phyloP scores from a whole-genome alignment of 2,888 invertebrate genomes.

The Chalcosyrphus nemorum region DNA sequence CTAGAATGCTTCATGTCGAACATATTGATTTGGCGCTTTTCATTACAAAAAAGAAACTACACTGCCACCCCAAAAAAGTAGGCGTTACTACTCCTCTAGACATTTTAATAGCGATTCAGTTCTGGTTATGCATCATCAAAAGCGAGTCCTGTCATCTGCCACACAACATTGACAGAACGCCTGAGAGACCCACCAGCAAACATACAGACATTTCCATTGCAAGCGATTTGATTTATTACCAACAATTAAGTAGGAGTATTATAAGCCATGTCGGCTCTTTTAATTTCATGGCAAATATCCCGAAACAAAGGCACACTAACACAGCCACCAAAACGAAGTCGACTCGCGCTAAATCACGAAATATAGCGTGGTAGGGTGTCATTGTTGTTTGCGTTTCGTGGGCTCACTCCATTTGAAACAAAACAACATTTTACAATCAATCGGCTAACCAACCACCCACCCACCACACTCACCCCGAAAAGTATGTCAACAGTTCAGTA shows the following conservation, averaged over 20 bases:
- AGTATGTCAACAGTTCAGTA: constrained; percentile 52
- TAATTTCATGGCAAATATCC: constrained; percentile 52
- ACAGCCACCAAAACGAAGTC: background rate
- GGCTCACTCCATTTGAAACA: background rate
- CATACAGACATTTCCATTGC: constrained; percentile 16
- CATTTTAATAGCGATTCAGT: constrained; percentile 49
- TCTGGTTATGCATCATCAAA: background rate
- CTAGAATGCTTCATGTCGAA: constrained; percentile 61
- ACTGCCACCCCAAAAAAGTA: constrained; percentile 11
- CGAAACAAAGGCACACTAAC: constrained; percentile 31
- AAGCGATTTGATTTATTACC: constrained; percentile 60
- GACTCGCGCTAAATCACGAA: constrained; percentile 54
- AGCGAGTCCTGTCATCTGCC: constrained; percentile 13
- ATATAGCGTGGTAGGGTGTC: constrained; percentile 61
- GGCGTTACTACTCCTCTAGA: constrained; percentile 25
- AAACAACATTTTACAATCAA: constrained; percentile 21
- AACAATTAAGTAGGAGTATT: constrained; percentile 55
- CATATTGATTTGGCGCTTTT: constrained; percentile 62
- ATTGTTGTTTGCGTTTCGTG: constrained; percentile 25
- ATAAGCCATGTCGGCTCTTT: constrained; percentile 33
- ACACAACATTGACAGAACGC: constrained; percentile 32
- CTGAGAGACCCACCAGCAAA: too few relatives aligned
- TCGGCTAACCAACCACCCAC: constrained; percentile 5
- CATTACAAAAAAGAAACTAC: constrained; percentile 19
- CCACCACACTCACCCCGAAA: constrained; percentile 14